phyloP scores from a whole-genome alignment of 2,113 vertebrate genomes.

The Oncorhynchus kisutch region DNA sequence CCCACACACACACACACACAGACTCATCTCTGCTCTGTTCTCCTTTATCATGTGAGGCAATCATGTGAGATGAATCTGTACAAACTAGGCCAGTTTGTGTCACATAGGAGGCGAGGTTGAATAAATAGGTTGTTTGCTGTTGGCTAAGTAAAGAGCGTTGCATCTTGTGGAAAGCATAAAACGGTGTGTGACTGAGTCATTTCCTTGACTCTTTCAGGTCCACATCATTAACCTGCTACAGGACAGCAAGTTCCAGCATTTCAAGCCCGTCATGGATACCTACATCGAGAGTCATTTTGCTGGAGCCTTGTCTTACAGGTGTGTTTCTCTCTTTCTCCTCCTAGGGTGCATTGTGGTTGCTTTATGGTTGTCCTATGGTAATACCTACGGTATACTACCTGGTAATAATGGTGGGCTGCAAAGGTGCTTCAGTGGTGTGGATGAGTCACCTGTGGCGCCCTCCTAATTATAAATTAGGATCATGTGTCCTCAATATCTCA shows the following conservation, averaged over 20 bases:
- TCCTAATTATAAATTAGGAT: constrained; percentile 11
- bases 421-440: constrained; percentile 19
- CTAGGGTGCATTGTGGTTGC: neutral
- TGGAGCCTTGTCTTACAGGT: constrained; percentile 97
- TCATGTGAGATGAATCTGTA: constrained; percentile 38
- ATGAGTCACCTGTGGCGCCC: constrained; percentile 52
- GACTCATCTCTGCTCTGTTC: neutral
- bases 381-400: neutral
- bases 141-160: neutral
- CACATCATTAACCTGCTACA: constrained; percentile 98
- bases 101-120: neutral
- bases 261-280: constrained; percentile 98
- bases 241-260: constrained; percentile 98
- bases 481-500: neutral
- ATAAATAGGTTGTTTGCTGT: neutral
- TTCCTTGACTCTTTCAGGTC: constrained; percentile 73
- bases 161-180: neutral
- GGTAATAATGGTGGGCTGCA: neutral
- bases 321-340: constrained; percentile 9
- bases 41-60: neutral
- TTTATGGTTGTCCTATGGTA: neutral
- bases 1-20: constrained; percentile 34
- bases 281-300: constrained; percentile 98
- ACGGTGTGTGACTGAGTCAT: neutral
- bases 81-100: neutral